Evolutionary conservation across 2,797 vertebrate genomes (phyloP).

Genomic region (Lutra lutra): DNA sequence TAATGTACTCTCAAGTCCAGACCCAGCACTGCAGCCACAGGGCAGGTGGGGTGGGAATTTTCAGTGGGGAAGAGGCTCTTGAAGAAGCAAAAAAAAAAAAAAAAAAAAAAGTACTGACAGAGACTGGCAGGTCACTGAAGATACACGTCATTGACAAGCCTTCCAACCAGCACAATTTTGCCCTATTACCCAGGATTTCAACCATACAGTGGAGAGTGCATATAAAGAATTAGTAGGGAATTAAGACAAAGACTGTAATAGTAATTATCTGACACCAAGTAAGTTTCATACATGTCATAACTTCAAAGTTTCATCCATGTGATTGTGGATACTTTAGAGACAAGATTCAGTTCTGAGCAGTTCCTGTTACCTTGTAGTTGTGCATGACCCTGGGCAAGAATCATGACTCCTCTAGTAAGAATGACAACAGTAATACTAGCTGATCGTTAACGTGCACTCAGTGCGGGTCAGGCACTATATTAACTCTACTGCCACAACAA

Average conservation of each 20-base stretch:
- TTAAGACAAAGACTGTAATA: background rate
- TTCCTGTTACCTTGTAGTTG: background rate
- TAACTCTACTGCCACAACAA: background rate
- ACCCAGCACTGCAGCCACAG: background rate
- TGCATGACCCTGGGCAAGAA: background rate
- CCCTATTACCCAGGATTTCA: background rate
- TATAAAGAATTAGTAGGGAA: background rate
- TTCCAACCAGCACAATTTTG: background rate
- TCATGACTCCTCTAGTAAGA: background rate
- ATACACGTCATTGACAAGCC: background rate
- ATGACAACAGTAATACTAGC: background rate
- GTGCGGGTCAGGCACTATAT: background rate
- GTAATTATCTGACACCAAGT: background rate
- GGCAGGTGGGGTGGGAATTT: background rate
- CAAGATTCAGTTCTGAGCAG: background rate
- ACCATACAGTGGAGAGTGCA: background rate
- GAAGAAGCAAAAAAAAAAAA: background rate
- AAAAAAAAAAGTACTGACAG: background rate
- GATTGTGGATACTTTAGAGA: background rate
- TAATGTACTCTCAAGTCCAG: background rate
- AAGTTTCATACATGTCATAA: background rate
- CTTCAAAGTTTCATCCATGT: background rate
- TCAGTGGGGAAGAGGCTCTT: background rate
- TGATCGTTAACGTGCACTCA: background rate
- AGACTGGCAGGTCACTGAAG: background rate